phyloP scores from a whole-genome alignment of 2,888 invertebrate species.

The Cantharis flavilabris region DNA sequence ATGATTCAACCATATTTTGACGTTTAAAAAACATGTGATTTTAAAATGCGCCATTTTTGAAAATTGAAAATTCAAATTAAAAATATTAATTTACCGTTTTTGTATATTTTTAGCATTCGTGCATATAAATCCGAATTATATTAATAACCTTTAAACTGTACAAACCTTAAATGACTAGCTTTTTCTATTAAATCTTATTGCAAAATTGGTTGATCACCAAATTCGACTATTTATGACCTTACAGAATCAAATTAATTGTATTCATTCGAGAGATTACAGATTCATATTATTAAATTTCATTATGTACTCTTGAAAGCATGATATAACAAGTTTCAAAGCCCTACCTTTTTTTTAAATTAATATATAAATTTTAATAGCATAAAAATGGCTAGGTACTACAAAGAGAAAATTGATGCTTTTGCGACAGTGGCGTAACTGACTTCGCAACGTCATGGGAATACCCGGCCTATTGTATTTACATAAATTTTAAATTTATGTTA shows the following conservation, averaged over 20 bases:
- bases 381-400: background rate
- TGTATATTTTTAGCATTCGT: background rate
- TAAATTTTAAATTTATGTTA: background rate
- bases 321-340: background rate
- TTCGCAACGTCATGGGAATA: background rate
- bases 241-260: background rate
- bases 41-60: background rate
- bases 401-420: background rate
- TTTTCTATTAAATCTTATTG: background rate
- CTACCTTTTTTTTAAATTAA: background rate
- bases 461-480: background rate
- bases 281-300: background rate
- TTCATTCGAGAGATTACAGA: background rate
- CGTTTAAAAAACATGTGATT: background rate
- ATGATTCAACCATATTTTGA: background rate
- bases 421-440: background rate
- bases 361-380: background rate
- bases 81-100: background rate
- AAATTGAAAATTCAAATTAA: background rate
- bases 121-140: background rate
- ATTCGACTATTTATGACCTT: slow-evolving; percentile 5
- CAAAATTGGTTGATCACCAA: background rate
- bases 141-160: background rate
- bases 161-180: background rate
- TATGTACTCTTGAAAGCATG: background rate